These are phyloP conservation scores for Spilosoma lubricipeda DNA, from an alignment of 2,888 invertebrate species.

Conservation along the genomic window DNA sequence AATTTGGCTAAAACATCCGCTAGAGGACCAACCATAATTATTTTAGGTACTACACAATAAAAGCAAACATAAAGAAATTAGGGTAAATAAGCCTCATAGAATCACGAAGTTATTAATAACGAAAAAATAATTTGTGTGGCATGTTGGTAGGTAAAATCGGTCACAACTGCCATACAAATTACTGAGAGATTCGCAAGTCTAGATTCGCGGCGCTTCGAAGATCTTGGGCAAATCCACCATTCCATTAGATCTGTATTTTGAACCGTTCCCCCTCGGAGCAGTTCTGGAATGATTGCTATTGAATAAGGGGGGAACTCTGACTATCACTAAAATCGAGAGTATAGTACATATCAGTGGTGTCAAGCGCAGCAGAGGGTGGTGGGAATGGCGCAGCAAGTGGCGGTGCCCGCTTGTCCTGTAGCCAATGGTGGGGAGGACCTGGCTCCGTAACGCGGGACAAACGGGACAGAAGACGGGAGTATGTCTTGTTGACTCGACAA, in stretches of 20 bases:
- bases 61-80: not conserved
- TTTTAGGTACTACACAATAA: not conserved
- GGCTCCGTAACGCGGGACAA: constrained; percentile 75
- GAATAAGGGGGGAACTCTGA: constrained; percentile 91
- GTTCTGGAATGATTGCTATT: constrained; percentile 86
- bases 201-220: not conserved
- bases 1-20: not conserved
- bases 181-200: not conserved
- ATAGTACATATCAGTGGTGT: constrained; percentile 92
- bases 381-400: constrained; percentile 57
- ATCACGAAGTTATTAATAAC: not conserved
- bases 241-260: constrained; percentile 75
- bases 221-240: not conserved
- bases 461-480: constrained; percentile 88
- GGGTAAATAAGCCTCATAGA: not conserved
- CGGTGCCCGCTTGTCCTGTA: constrained; percentile 85
- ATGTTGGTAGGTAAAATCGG: not conserved
- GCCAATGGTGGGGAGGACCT: constrained; percentile 85
- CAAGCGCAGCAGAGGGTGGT: constrained; percentile 82
- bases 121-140: constrained; percentile 13
- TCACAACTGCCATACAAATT: not conserved
- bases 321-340: constrained; percentile 92
- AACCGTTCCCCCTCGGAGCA: constrained; percentile 83
- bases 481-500: constrained; percentile 92
- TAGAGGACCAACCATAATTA: not conserved